Conservation (phyloP, 2,888 invertebrate genomes). For the Drosophila koepferae region DNA sequence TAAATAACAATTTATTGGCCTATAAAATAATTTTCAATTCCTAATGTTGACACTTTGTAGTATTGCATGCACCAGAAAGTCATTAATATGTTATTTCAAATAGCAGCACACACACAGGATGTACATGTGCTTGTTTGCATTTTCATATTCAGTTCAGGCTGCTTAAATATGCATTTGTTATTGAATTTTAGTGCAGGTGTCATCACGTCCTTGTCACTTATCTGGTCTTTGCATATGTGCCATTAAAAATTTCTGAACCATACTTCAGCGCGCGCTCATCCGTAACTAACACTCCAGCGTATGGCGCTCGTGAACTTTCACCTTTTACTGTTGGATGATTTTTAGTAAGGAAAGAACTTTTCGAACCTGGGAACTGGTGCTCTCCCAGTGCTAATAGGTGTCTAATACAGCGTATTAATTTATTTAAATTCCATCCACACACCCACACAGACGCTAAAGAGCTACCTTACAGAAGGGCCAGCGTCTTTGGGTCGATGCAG, state of each 20-base stretch:
- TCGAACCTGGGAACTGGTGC: conserved; percentile 15
- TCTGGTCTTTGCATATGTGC: conserved; percentile 11
- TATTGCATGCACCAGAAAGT: conserved; percentile 22
- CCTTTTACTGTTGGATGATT: conserved; percentile 69
- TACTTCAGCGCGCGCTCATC: conserved; percentile 49
- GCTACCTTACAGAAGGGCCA: conserved; percentile 31
- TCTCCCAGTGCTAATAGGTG: conserved; percentile 68
- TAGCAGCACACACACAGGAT: neutral
- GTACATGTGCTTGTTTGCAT: conserved; percentile 1
- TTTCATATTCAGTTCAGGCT: conserved; percentile 29
- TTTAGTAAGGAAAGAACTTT: conserved; percentile 56
- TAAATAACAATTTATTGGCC: conserved; percentile 58
- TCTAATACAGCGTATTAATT: conserved; percentile 78
- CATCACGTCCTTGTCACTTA: conserved; percentile 23
- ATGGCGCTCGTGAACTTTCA: conserved; percentile 60
- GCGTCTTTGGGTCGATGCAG: conserved; percentile 35
- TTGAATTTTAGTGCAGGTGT: conserved; percentile 63
- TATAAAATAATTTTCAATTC: conserved; percentile 55
- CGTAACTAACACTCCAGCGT: conserved; percentile 53
- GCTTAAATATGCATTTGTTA: conserved; percentile 65
- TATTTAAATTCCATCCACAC: conserved; percentile 70
- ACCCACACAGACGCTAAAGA: conserved; percentile 6
- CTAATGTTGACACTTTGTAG: conserved; percentile 3
- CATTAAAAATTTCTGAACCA: conserved; percentile 35
- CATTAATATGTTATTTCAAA: conserved; percentile 56